These are phyloP conservation scores for Acrocephalus scirpaceus DNA, from an alignment of 2,797 vertebrate species.

Conservation along the genomic window DNA sequence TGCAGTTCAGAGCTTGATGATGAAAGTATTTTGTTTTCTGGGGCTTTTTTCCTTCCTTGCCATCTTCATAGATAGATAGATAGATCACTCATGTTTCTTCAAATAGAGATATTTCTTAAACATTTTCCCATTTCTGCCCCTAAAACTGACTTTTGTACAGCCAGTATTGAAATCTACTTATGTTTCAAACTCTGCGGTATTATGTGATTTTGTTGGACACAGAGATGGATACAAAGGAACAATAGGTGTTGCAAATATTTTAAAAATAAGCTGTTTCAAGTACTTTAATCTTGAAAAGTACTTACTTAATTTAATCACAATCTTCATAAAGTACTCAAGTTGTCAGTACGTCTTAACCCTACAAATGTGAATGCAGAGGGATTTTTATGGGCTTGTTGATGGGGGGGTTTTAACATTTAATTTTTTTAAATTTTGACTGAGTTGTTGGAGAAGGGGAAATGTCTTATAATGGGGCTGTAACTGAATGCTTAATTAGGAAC, in stretches of 20 bases:
- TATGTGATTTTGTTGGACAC: slow-evolving; percentile 47
- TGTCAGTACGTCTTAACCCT: slow-evolving; percentile 46
- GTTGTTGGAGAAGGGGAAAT: not conserved
- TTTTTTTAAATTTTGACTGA: not conserved
- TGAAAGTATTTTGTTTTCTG: not conserved
- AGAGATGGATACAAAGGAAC: slow-evolving; percentile 34
- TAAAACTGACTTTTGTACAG: slow-evolving; percentile 12
- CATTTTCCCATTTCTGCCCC: not conserved
- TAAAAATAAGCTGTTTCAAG: slow-evolving; percentile 21
- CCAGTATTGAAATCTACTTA: slow-evolving; percentile 43
- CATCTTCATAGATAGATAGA: not conserved
- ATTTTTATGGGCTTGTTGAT: not conserved
- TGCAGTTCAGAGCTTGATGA: not conserved
- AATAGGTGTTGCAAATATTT: slow-evolving; percentile 34
- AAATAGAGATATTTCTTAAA: slow-evolving; percentile 5
- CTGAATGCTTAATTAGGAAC: slow-evolving; percentile 42
- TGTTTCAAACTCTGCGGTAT: slow-evolving; percentile 14
- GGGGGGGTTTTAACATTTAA: not conserved
- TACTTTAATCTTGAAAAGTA: slow-evolving; percentile 50
- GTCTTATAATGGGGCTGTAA: not conserved
- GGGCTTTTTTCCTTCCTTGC: not conserved
- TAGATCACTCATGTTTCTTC: not conserved
- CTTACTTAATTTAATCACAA: slow-evolving; percentile 39
- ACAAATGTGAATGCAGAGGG: not conserved
- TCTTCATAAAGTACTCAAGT: not conserved